Base-by-base conservation (phyloP, 1,140 invertebrate species). In the Mesaphorura yosii region DNA sequence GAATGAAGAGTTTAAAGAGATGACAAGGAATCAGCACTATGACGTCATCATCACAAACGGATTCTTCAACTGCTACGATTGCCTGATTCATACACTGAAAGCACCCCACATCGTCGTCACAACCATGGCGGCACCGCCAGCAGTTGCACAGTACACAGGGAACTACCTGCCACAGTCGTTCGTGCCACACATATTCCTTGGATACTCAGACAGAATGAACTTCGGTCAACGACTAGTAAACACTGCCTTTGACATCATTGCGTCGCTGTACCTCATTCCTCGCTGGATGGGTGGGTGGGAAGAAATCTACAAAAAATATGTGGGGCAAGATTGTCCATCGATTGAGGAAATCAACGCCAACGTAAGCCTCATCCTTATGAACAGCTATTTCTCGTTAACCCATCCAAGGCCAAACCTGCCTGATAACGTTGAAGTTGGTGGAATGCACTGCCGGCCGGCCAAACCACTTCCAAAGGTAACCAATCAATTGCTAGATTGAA, bases 221-320 rank as follows among this genome's bases (percentile, higher is more conserved):
- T 75, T 82, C 39, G 75, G 70, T 64, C 69, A 80, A 56, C 67
- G 81, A 49, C 63, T 77, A 14, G 62, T 69, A 0, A 83, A 83
- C 28, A 20, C 47, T 7, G 5, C 41, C 2, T 20, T 7, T 0
- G 28, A 31, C 27, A 12, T 44, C 2, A 34, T 50, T 20, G 25
- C 28, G 15, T 27, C n/a, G 12, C 3, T 31, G 0, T 25, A 28
- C 22, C 14, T 39, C 12, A 26, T 41, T 17, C 37, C 29, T 12
- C 17, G 1, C 1, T n/a, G n/a, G n/a, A n/a, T n/a, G n/a, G n/a
- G n/a, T n/a, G n/a, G n/a, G n/a, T n/a, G n/a, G n/a, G 39, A 56
- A 28, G 20, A 38, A 1, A 39, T 56, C 3, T 56, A 56, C 31
- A 38, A 27, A 19, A 3, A 56, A 23, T 46, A 53, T 17, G 19